Base-by-base conservation (phyloP, 2,113 vertebrate genomes). In the Ornithorhynchus anatinus region DNA sequence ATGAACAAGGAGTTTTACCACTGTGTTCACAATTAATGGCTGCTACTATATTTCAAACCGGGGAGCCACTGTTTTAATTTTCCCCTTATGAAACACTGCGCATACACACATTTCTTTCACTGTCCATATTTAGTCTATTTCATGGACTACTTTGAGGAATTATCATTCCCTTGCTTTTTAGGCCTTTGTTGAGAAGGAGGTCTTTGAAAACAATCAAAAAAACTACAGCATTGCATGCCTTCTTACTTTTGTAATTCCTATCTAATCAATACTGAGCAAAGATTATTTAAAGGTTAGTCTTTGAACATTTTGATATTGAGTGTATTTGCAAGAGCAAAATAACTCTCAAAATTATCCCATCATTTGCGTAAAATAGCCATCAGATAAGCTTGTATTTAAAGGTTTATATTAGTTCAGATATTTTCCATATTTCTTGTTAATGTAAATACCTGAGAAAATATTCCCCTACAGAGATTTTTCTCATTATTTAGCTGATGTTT, bases 211-310 rank as follows among this genome's bases (percentile, higher is more conserved):
- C 39, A 81, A 62, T 64, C 20, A 65, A 68, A 45, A 70, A n/a
- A 67, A 70, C 25, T 81, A 23, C 81, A 85, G 52, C 39, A 61
- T 8, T 0, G 0, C 4, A 44, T 2, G 1, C 37, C 80, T 86
- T 85, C 44, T 79, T 68, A 67, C 17, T 9, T 9, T 71, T 86
- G 44, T 45, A 79, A 84, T 73, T 79, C 7, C 4, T 77, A 42
- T 44, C 79, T 75, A 87, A 77, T 69, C 40, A 81, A 42, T 81
- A 80, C 47, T 23, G 72, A 60, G 10, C 31, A 83, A 86, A 69
- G 50, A 75, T 31, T 80, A 32, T 67, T 80, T 58, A 87, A 54
- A 77, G 29, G 23, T 84, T 82, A 88, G 89, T 63, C 8, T 64
- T 60, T 38, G 64, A 81, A 29, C 10, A 25, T 77, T 82, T 65